Evolutionary conservation across 2,113 vertebrate species (phyloP), one percentile per base, ranked within the genome.

Genomic region (Limnothrissa miodon): DNA sequence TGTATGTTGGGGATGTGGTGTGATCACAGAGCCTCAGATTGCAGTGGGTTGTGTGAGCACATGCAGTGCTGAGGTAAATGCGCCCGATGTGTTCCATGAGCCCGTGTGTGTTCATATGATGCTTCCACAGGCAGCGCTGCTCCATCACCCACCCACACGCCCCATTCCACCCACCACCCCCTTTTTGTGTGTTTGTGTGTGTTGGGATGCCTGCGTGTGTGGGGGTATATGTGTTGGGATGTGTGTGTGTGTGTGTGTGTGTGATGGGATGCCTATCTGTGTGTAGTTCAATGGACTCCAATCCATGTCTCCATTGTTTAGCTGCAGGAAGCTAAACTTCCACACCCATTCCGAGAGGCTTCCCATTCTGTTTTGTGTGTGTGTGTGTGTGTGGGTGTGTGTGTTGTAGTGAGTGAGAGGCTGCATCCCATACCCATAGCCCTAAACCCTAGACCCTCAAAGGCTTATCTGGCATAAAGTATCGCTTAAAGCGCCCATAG

Each of bases 61-160:
- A 88, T 93, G 92, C 90, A 87, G 87, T 74, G 4, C 89, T 90
- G 91, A 94, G 94, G 93, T 93, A 93, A 94, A 83, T 83, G 81
- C 89, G 81, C 80, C 82, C 82, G 46, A 42, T 42, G 90, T 88
- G 81, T 90, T 90, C 88, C 89, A 33, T 74, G 66, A 74, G 8
- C 29, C 25, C 36, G 11, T 33, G 25, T 74, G 11, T 33, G 25
- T 17, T 5, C 66, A 74, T 33, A 74, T 74, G 66, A 13, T 10
- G n/a, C 59, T 62, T 62, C 90, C 90, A 89, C 87, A 91, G 89
- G 83, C 90, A 82, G 82, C 84, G 48, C 81, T 36, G 19, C 46
- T 84, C 78, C 80, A 80, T 36, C 66, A 66, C 78, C 51, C 29
- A 42, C 79, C 78, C 78, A 79, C 83, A 21, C 78, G n/a, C 53